These are phyloP conservation scores for Protonemura montana DNA, from an alignment of 2,888 invertebrate genomes.

Conservation along the genomic window DNA sequence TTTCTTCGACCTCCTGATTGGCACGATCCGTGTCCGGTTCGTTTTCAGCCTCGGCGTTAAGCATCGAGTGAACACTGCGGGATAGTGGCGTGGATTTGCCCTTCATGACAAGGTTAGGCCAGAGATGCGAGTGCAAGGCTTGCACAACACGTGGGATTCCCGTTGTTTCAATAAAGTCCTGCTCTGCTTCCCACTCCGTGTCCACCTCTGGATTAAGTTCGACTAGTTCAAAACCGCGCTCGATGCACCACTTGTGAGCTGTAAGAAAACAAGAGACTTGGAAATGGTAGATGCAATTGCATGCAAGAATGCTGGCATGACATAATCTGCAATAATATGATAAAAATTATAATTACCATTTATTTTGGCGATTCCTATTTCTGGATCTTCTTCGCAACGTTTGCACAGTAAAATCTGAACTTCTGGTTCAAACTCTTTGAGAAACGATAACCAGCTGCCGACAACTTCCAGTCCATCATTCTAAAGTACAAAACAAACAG, in stretches of 20 bases:
- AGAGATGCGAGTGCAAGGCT: conserved; percentile 74
- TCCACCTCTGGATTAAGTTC: conserved; percentile 67
- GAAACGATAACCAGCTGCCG: conserved; percentile 60
- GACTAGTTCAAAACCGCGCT: conserved; percentile 73
- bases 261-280: conserved; percentile 47
- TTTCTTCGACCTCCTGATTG: conserved; percentile 18
- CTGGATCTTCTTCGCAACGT: conserved; percentile 59
- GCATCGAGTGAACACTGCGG: conserved; percentile 50
- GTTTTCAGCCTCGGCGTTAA: conserved; percentile 46
- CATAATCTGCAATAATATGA: neutral
- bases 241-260: conserved; percentile 72
- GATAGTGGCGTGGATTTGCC: conserved; percentile 55
- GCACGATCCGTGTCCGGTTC: conserved; percentile 39
- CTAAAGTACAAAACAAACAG: conserved; percentile 52
- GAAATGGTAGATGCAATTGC: neutral
- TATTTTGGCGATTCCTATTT: conserved; percentile 55
- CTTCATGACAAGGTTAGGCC: conserved; percentile 75
- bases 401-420: conserved; percentile 68
- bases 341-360: conserved; percentile 51
- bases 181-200: conserved; percentile 60
- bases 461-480: conserved; percentile 57
- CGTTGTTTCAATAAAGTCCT: conserved; percentile 67
- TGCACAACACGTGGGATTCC: conserved; percentile 73
- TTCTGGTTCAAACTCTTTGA: conserved; percentile 62
- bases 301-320: neutral